Evolutionary conservation across 2,888 invertebrate species (phyloP).

Genomic region (Azorinus chamasolen): DNA sequence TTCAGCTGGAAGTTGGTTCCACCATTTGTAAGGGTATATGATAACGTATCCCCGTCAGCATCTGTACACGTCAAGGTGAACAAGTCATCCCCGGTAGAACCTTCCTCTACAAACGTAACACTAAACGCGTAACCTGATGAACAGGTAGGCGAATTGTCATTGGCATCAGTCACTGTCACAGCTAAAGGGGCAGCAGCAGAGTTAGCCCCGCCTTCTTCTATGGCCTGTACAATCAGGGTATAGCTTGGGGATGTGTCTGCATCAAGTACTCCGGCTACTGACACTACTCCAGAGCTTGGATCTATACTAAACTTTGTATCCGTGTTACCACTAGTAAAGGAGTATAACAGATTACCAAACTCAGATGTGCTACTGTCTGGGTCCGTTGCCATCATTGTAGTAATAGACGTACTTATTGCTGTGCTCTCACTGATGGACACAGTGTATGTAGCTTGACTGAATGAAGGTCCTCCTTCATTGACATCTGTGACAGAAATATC

Average conservation of each 20-base stretch:
- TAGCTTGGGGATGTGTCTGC: conserved; percentile 72
- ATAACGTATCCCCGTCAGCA: conserved; percentile 60
- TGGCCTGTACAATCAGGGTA: conserved; percentile 62
- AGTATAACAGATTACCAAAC: conserved; percentile 69
- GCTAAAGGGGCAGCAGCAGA: conserved; percentile 55
- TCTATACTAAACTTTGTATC: conserved; percentile 72
- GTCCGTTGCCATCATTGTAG: conserved; percentile 68
- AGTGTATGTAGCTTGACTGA: conserved; percentile 46
- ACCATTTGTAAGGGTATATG: conserved; percentile 63
- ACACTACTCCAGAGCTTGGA: conserved; percentile 62
- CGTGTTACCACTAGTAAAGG: conserved; percentile 67
- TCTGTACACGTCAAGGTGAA: conserved; percentile 68
- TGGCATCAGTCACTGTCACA: conserved; percentile 59
- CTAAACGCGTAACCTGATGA: conserved; percentile 54
- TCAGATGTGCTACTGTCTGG: conserved; percentile 63
- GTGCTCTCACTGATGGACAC: conserved; percentile 51
- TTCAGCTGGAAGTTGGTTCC: conserved; percentile 66
- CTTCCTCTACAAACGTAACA: conserved; percentile 60
- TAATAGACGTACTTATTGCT: conserved; percentile 55
- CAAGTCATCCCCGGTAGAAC: conserved; percentile 43
- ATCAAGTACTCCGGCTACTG: conserved; percentile 71
- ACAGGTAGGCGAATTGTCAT: conserved; percentile 72
- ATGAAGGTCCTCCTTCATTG: conserved; percentile 73
- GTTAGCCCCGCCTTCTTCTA: conserved; percentile 63
- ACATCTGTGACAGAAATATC: conserved; percentile 68